Evolutionary conservation across 92 coral and sea anemone species (phyloP).

Genomic region (Porites cylindrica): DNA sequence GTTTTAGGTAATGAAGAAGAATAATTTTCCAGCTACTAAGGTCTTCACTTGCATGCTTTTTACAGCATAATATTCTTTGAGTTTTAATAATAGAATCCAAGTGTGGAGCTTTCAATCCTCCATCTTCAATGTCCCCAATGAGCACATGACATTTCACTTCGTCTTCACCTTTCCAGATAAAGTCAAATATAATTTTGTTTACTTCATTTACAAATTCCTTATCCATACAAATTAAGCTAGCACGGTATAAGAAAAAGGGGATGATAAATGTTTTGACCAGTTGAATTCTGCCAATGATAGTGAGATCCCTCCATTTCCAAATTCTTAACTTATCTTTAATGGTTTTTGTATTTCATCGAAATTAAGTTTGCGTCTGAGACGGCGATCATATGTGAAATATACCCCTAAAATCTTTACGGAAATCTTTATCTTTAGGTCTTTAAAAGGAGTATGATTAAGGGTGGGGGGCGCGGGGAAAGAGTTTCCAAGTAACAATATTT

Average conservation of each 20-base stretch:
- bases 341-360: slow-evolving; percentile 3
- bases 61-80: too few relatives aligned
- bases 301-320: slow-evolving; percentile 39
- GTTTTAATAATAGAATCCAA: too few relatives aligned
- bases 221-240: slow-evolving; percentile 6
- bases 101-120: slow-evolving; percentile 14
- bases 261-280: slow-evolving; percentile 29
- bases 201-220: slow-evolving; percentile 11
- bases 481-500: background rate
- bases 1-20: too few relatives aligned
- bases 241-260: slow-evolving; percentile 23
- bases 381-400: slow-evolving; percentile 24
- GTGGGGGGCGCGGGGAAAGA: background rate
- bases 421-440: slow-evolving; percentile 3
- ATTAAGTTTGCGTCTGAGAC: slow-evolving; percentile 6
- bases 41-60: too few relatives aligned
- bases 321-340: slow-evolving; percentile 10
- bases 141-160: slow-evolving; percentile 5
- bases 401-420: slow-evolving; percentile 4
- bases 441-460: background rate
- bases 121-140: slow-evolving; percentile 12
- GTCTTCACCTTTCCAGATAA: slow-evolving; percentile 37
- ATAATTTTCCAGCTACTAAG: too few relatives aligned
- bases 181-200: slow-evolving; percentile 19
- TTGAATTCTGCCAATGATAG: slow-evolving; percentile 35